Base-by-base conservation (phyloP, 1,140 invertebrate species). In the Drosophila persimilis region DNA sequence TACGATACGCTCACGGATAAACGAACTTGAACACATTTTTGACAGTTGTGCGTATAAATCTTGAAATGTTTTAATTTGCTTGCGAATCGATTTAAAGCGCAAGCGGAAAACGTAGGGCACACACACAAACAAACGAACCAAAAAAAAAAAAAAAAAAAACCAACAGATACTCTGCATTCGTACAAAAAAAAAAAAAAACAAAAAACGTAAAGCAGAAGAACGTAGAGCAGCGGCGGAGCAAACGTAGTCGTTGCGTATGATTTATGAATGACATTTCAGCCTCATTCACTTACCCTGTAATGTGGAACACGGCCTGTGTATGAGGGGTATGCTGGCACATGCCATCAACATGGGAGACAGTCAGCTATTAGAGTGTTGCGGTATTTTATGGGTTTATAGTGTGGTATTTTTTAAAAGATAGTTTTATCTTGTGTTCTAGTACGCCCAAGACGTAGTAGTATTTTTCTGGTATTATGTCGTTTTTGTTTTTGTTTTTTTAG, bases 31-130 rank as follows among this genome's bases (percentile, higher is more conserved):
- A 71, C 73, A 71, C 56, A 39, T 76, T 90, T 85, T 89, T 89
- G 89, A 90, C 89, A 90, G 89, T 85, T 89, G 74, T 81, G 89
- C 89, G 83, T 85, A 90, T 90, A 90, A 90, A 90, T 90, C 89
- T 90, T 90, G 88, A 90, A 90, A 90, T 89, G 89, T 90, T 90
- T 90, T 90, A 90, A 90, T 90, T 90, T 90, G 84, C 81, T 85
- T 84, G 78, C 73, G 89, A 90, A 90, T 90, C 89, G 89, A 90
- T 90, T 90, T 90, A 85, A 84, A 85, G 73, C 26, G 58, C 70
- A 58, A 39, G 15, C 53, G 22, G 35, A 29, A 9, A 7, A 24
- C 59, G 51, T 47, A 51, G 29, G 52, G 47, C 56, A 62, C 73
- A 54, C 50, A 51, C 45, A 57, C 35, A 39, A 13, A 11, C 9